Evolutionary conservation across 2,888 invertebrate genomes (phyloP), one percentile per base, ranked within the genome.

Genomic region (Nephrocerus scutellatus): DNA sequence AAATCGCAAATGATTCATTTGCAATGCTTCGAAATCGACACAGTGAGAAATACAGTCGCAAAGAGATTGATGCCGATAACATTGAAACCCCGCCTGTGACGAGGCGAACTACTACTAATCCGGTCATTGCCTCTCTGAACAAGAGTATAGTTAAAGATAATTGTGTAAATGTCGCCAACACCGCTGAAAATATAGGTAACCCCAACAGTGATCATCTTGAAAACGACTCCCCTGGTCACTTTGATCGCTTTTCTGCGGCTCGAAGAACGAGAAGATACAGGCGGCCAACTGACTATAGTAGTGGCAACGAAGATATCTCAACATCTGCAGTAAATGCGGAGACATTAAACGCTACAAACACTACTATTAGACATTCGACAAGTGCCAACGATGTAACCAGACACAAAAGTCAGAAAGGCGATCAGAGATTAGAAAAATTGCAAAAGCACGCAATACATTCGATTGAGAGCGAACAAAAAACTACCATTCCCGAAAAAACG

Each of bases 31-130:
- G 58, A 20, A 57, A 56, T 39, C 54, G 57, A 28, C 58, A 59
- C 49, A 59, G 58, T 36, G 59, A 60, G 36, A 50, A 55, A 24
- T 73, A 74, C 13, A 82, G 84, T 53, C 80, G 80, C 60, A 79
- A 82, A 9, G 88, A 89, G 59, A 87, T 90, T 25, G 90, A 90
- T 63, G 86, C 88, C 3, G 90, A 90, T 53, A 90, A 90, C 54
- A 84, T 90, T 21, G 89, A 90, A 71, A 90, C 90, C 3, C 89
- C 90, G 14, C 89, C 90, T 5, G 84, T 81, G 0, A 81, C 81
- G 13, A 73, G 89, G 39, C 77, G 82, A 51, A n/a, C n/a, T n/a
- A n/a, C n/a, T n/a, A n/a, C n/a, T n/a, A n/a, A n/a, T n/a, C n/a
- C n/a, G n/a, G 43, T 59, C 7, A 50, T 60, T 8, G 41, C 50